Base-by-base conservation (phyloP, 2,113 vertebrate genomes). In the Bubo bubo region DNA sequence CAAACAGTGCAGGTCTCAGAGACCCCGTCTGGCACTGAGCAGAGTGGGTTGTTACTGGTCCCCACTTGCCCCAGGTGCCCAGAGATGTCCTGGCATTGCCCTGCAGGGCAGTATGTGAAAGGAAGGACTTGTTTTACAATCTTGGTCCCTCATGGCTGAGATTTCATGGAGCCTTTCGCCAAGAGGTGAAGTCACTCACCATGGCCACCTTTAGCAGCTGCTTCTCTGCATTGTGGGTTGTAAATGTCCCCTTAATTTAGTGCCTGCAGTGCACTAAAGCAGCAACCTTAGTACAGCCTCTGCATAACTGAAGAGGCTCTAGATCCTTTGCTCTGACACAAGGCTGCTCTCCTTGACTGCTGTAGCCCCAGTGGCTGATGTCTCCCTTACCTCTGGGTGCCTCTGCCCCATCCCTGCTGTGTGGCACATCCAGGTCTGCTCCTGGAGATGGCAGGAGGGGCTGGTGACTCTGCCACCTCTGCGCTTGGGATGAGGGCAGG, bases 241-340 rank as follows among this genome's bases (percentile, higher is more conserved):
- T 96, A 97, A 97, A 97, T 64, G 88, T 95, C 95, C 92, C 73
- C 83, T 88, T 96, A 94, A 97, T 97, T 97, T 97, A 97, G 80
- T 96, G 94, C 94, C 94, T 97, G 95, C 96, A 94, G 90, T 91
- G 94, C 92, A 94, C 96, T 97, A 95, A 97, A 96, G 94, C 95
- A 93, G 92, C 91, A 95, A 74, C 92, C 83, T 92, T 93, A 86
- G 88, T 86, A 87, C 86, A 95, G 94, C 43, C 83, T 92, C 88
- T 95, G 93, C 92, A 91, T 96, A 92, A 95, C 94, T 39, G 64
- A 41, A 77, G 86, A 84, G 52, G 43, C 86, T 97, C 32, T 22
- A 10, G 79, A 86, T 80, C 18, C 71, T 70, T 35, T 76, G 62
- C 62, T 90, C 23, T 93, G 85, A 67, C 91, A 63, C 41, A 19